Evolutionary conservation across 2,888 invertebrate genomes (phyloP), one percentile per base, ranked within the genome.

Genomic region (Oscheius sp.): DNA sequence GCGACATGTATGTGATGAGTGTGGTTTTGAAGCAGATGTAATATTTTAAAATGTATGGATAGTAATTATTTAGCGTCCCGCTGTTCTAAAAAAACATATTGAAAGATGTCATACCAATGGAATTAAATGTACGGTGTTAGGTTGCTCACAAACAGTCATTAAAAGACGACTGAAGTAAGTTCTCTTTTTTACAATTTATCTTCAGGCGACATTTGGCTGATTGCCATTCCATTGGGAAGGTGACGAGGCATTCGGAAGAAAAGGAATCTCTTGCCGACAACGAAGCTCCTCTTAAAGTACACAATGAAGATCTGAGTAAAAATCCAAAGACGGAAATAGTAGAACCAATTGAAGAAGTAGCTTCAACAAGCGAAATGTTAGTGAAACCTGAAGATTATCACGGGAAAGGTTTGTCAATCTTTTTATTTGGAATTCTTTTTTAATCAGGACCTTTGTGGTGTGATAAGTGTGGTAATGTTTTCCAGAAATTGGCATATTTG

Each of bases 71-170:
- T 51, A 75, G 75, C 61, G 17, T 26, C 63, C 33, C 2, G 36
- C 41, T 1, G 30, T 26, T 24, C 63, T 78, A 3, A 49, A 41
- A 6, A 67, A 68, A 5, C 78, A 78, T 47, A 47, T 73, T 14
- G 49, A 47, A 26, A 54, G 32, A 38, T 70, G 59, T 24, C 78
- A 78, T 51, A 30, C 62, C 17, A 47, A 67, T 14, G 78, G 76
- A 49, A 26, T 78, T 8, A 38, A 57, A 41, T 78, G 78, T 41
- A 72, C 78, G 0, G 26, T 76, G 14, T 22, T 28, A 4, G 78
- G 78, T 44, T 78, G 78, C 67, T 38, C 33, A 0, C 20, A 56
- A 14, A 69, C 45, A 24, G 22, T 64, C 1, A n/a, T 72, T 2
- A 77, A 71, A 17, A 68, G 72, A 33, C 62, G 68, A 17, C 30